phyloP scores from a whole-genome alignment of 2,888 invertebrate genomes.

The Eristalinus sepulchralis region DNA sequence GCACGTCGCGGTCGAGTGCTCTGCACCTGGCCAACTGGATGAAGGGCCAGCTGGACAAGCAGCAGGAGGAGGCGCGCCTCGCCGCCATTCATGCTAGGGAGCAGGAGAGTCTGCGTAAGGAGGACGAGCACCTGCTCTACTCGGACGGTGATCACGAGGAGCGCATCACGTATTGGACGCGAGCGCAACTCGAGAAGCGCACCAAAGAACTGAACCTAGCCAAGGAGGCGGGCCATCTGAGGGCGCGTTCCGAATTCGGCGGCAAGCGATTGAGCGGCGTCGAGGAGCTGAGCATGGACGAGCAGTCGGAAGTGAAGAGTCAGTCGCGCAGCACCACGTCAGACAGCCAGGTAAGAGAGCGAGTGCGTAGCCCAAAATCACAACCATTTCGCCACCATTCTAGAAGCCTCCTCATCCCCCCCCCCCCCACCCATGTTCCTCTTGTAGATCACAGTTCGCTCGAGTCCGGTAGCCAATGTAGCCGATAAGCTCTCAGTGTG shows the following conservation, averaged over 20 bases:
- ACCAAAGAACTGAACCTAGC: constrained; percentile 86
- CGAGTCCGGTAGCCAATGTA: constrained; percentile 85
- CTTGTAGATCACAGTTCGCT: constrained; percentile 87
- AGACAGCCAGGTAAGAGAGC: constrained; percentile 86
- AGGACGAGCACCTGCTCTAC: constrained; percentile 76
- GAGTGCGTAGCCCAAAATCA: constrained; percentile 26
- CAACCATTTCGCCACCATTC: constrained; percentile 13
- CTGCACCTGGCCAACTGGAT: constrained; percentile 90
- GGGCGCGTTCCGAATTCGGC: constrained; percentile 74
- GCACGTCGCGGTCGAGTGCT: constrained; percentile 86
- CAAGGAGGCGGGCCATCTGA: constrained; percentile 79
- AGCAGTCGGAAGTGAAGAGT: constrained; percentile 83
- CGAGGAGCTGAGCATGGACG: constrained; percentile 81
- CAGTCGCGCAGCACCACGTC: constrained; percentile 89
- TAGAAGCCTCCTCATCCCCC: constrained; percentile 27
- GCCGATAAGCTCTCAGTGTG: constrained; percentile 88
- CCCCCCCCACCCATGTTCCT: constrained; percentile 29
- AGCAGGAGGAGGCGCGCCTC: constrained; percentile 81
- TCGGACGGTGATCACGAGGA: constrained; percentile 78
- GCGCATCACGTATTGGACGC: constrained; percentile 84
- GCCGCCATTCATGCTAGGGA: constrained; percentile 76
- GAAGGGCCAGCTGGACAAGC: constrained; percentile 87
- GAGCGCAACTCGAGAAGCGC: constrained; percentile 87
- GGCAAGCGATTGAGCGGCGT: constrained; percentile 80
- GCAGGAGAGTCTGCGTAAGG: constrained; percentile 77